Conservation (phyloP, 1,140 invertebrate species). For the Goniozus legneri region DNA sequence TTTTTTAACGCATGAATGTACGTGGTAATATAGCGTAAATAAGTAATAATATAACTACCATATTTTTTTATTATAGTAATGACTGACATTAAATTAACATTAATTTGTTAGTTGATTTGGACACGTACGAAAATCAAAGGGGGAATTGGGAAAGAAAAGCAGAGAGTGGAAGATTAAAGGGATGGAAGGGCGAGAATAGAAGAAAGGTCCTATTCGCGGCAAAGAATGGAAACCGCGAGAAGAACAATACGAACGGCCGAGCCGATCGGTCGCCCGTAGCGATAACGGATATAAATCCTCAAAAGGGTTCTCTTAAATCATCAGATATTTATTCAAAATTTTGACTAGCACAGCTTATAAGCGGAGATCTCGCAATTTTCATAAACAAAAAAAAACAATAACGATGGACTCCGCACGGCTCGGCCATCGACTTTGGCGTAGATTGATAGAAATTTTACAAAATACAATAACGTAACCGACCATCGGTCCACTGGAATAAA, state of each 20-base stretch:
- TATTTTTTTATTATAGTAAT: constrained; percentile 3
- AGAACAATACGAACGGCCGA: too few species aligned
- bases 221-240: too few species aligned
- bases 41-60: constrained; percentile 34
- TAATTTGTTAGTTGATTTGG: constrained; percentile 27
- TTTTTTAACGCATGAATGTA: constrained; percentile 38
- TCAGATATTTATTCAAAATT: too few species aligned
- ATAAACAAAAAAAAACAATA: too few species aligned
- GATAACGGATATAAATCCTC: too few species aligned
- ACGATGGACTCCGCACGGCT: background rate
- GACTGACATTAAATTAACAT: constrained; percentile 32
- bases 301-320: too few species aligned
- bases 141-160: background rate
- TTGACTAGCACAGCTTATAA: constrained; percentile 47
- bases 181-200: too few species aligned
- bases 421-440: background rate
- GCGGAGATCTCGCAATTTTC: too few species aligned
- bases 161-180: background rate
- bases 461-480: background rate
- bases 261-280: too few species aligned
- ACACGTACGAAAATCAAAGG: constrained; percentile 22
- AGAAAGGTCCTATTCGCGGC: too few species aligned
- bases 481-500: background rate
- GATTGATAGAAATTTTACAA: background rate
- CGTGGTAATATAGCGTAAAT: constrained; percentile 40